Base-by-base conservation (phyloP, 2,797 vertebrate species). In the Atherinosoma microstoma region DNA sequence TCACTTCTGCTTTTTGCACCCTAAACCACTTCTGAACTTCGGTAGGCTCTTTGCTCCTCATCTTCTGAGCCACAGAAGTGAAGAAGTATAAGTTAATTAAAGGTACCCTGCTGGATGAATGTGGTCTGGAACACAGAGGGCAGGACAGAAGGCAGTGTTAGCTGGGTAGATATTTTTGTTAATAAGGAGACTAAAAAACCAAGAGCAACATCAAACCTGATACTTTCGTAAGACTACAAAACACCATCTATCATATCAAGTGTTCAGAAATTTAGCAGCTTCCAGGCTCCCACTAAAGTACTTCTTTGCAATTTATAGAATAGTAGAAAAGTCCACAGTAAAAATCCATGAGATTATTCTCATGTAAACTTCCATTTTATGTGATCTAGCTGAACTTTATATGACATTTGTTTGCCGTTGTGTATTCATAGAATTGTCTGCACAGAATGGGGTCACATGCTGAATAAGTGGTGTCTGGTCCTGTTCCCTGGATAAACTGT, bases 401-500 rank as follows among this genome's bases (percentile, higher is more conserved):
- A 22, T 47, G 47, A 29, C 51, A 34, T 51, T 18, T 20, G 35
- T 59, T 47, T 35, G 36, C 0, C 38, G 38, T 57, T 59, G 35
- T 66, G 13, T 7, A 7, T 76, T 53, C 62, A 29, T 45, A 61
- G 32, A 18, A 22, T 27, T 35, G 24, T 22, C 30, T 36, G 27
- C 59, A 62, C 27, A 79, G 58, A 82, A 70, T 51, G 60, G 57
- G 67, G 63, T 59, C 58, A 72, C 38, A 6, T 22, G 61, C 61
- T 74, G 65, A 85, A 69, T 45, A 42, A 84, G 10, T 32, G 72
- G 34, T 75, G 81, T 58, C 59, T 78, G 63, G 38, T 76, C 80
- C 58, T 78, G 78, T 76, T 80, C 80, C 64, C 64, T 71, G 59
- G 83, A 89, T 87, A 81, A 87, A 88, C 74, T 75, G 45, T 66